Conservation (phyloP, 2,113 vertebrate genomes). For the Nibea albiflora region DNA sequence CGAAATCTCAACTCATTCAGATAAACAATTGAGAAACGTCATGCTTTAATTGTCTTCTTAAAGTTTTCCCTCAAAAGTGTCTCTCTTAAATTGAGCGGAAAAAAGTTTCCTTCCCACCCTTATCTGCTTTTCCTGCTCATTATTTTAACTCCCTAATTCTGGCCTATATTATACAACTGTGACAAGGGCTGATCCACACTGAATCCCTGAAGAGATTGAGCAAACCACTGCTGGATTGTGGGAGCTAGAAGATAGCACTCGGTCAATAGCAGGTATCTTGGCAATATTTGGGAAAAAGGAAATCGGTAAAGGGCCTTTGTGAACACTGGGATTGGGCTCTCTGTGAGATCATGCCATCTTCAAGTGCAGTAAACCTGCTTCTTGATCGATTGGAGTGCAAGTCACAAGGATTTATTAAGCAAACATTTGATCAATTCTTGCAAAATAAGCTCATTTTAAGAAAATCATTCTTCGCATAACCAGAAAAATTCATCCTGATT, state of each 20-base stretch:
- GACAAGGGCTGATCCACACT: conserved; percentile 44
- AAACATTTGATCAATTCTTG: neutral
- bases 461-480: neutral
- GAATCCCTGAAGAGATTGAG: conserved; percentile 42
- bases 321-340: conserved; percentile 4
- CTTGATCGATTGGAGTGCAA: conserved; percentile 27
- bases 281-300: conserved; percentile 26
- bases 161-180: conserved; percentile 45
- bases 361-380: neutral
- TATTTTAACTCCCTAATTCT: conserved; percentile 65
- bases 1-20: conserved; percentile 58
- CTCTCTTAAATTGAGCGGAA: conserved; percentile 47
- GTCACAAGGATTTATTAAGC: conserved; percentile 18
- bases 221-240: conserved; percentile 42
- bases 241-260: conserved; percentile 25
- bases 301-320: conserved; percentile 13
- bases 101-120: conserved; percentile 41
- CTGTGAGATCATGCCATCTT: conserved; percentile 8
- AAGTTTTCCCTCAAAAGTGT: conserved; percentile 55
- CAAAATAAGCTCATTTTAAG: neutral
- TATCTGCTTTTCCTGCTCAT: conserved; percentile 46
- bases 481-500: neutral
- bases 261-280: conserved; percentile 46
- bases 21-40: conserved; percentile 60
- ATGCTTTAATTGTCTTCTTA: conserved; percentile 56